Conservation (phyloP, 2,888 invertebrate genomes). For the Disparrhopalites patrizii region DNA sequence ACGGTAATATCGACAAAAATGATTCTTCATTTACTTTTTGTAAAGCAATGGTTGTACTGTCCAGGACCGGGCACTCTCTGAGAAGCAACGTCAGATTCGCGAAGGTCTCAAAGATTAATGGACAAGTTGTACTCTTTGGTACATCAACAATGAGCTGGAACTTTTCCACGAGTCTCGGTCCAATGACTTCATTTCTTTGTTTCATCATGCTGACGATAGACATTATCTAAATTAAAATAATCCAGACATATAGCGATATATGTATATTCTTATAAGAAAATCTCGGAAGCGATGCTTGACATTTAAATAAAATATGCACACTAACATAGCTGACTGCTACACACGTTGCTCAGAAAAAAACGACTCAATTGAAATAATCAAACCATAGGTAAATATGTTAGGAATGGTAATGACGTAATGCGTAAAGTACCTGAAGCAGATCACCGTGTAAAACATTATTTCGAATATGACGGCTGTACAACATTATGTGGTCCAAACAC, state of each 20-base stretch:
- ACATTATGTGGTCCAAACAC: slow-evolving; percentile 23
- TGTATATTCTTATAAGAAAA: too few species aligned
- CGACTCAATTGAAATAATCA: too few species aligned
- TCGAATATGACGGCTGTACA: slow-evolving; percentile 1
- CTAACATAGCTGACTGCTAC: not conserved
- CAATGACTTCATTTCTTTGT: too few species aligned
- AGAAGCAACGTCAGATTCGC: slow-evolving; percentile 21
- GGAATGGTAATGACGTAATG: too few species aligned
- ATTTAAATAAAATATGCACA: too few species aligned
- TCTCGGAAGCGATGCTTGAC: too few species aligned
- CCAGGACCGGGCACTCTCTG: not conserved
- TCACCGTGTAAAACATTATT: slow-evolving; percentile 40
- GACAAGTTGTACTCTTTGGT: slow-evolving; percentile 23
- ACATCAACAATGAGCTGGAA: slow-evolving; percentile 21
- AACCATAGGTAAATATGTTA: too few species aligned
- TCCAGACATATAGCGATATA: too few species aligned
- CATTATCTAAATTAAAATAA: too few species aligned
- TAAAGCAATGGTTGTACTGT: slow-evolving; percentile 8
- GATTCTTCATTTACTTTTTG: slow-evolving; percentile 6
- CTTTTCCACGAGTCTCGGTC: slow-evolving; percentile 3
- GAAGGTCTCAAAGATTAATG: slow-evolving; percentile 29
- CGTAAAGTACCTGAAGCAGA: slow-evolving; percentile 43
- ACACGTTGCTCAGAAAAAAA: not conserved
- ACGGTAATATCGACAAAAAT: not conserved
- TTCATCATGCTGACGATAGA: too few species aligned